Evolutionary conservation across 2,113 vertebrate genomes (phyloP).

Genomic region (Tragelaphus imberbis): DNA sequence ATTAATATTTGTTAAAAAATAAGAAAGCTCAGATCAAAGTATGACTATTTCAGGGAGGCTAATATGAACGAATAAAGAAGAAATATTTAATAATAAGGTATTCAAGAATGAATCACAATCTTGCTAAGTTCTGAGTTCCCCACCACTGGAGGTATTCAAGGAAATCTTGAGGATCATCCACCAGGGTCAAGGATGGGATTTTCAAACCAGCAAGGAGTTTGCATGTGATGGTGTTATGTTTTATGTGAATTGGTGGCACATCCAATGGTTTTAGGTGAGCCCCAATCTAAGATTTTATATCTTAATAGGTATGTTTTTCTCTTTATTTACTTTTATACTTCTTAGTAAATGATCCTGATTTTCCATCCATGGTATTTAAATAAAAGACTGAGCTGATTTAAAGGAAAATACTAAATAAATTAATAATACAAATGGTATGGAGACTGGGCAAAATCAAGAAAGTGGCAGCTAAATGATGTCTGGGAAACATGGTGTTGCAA

Average conservation of each 20-base stretch:
- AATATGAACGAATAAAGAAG: neutral
- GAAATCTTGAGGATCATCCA: neutral
- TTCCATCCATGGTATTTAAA: neutral
- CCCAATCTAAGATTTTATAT: neutral
- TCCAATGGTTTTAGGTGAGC: neutral
- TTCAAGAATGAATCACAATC: neutral
- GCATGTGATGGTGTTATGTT: neutral
- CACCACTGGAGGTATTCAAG: neutral
- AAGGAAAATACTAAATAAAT: conserved; percentile 6
- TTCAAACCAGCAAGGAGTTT: neutral
- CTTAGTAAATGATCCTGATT: neutral
- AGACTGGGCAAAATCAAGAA: neutral
- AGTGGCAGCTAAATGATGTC: neutral
- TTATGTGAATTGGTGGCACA: neutral
- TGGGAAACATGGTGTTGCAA: neutral
- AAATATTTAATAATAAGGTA: neutral
- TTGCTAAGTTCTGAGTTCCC: neutral
- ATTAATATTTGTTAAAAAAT: neutral
- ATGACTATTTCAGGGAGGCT: neutral
- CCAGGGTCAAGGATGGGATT: neutral
- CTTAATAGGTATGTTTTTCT: neutral
- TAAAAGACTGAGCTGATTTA: neutral
- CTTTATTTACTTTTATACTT: neutral
- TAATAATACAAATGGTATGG: neutral
- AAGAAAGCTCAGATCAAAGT: neutral